These are phyloP conservation scores for Gambusia yucatana DNA, from an alignment of 2,797 vertebrate species.

Conservation along the genomic window DNA sequence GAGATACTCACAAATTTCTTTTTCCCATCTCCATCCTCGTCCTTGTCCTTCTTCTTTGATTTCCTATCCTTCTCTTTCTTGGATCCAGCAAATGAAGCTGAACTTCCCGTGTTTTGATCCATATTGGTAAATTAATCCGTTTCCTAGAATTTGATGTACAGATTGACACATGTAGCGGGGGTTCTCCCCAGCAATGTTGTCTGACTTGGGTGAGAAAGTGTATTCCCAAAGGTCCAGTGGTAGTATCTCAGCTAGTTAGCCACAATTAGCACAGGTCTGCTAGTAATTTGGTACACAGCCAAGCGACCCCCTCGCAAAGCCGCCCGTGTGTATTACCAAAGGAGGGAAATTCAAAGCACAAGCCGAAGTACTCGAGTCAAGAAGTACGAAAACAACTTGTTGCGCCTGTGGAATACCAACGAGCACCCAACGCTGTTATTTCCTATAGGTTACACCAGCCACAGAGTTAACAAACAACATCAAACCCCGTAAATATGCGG, in stretches of 20 bases:
- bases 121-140: conserved; percentile 65
- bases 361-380: conserved; percentile 15
- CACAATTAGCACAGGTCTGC: conserved; percentile 68
- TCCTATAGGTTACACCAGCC: not conserved
- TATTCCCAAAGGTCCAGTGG: conserved; percentile 24
- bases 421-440: no score
- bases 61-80: conserved; percentile 87
- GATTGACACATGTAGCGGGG: conserved; percentile 38
- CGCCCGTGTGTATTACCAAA: conserved; percentile 41
- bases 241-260: conserved; percentile 59
- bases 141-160: conserved; percentile 25
- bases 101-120: conserved; percentile 76
- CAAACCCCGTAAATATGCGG: conserved; percentile 31
- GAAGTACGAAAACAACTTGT: conserved; percentile 37
- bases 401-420: not conserved
- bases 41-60: conserved; percentile 74
- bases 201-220: conserved; percentile 6
- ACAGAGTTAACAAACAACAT: conserved; percentile 2
- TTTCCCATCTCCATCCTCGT: conserved; percentile 82
- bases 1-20: conserved; percentile 86
- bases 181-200: not conserved
- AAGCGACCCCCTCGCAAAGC: conserved; percentile 48
- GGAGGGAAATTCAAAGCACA: conserved; percentile 86
- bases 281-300: conserved; percentile 66
- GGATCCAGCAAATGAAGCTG: conserved; percentile 71